Evolutionary conservation across 2,888 invertebrate genomes (phyloP).

Genomic region (Acrobasis suavella): DNA sequence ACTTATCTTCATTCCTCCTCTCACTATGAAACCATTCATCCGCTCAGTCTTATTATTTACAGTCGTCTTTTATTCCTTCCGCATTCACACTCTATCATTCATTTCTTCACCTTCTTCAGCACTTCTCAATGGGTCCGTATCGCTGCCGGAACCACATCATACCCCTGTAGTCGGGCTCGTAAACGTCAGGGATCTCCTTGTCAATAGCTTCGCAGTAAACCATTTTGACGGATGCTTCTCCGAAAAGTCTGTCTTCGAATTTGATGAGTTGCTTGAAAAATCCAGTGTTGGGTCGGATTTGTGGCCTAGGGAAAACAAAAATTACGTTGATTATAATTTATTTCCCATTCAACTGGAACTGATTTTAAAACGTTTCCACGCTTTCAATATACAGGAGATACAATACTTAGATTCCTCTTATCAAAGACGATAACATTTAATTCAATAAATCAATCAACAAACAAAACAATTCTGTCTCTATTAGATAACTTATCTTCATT

Average conservation of each 20-base stretch:
- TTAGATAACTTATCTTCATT: neutral
- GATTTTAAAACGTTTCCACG: too few relatives aligned
- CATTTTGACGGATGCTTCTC: slow-evolving; percentile 88
- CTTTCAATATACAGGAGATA: too few relatives aligned
- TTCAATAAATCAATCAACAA: neutral
- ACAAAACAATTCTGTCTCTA: neutral
- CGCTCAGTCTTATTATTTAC: slow-evolving; percentile 58
- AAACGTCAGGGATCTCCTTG: slow-evolving; percentile 89
- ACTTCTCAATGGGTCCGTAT: slow-evolving; percentile 73
- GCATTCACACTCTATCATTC: slow-evolving; percentile 31
- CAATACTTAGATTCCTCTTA: neutral
- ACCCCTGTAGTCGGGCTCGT: slow-evolving; percentile 85
- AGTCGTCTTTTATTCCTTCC: slow-evolving; percentile 22
- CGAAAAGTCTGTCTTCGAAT: slow-evolving; percentile 88
- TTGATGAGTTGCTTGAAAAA: slow-evolving; percentile 93
- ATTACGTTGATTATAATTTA: too few relatives aligned
- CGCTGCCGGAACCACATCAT: slow-evolving; percentile 78
- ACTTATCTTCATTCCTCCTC: neutral
- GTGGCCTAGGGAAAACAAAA: slow-evolving; percentile 76
- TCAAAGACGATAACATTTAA: neutral
- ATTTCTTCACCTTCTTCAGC: slow-evolving; percentile 41
- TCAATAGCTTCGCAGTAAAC: slow-evolving; percentile 88
- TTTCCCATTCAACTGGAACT: too few relatives aligned
- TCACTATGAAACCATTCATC: slow-evolving; percentile 45
- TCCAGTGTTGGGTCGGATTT: slow-evolving; percentile 94